These are phyloP conservation scores for Chaetophractus vellerosus DNA, from an alignment of 2,797 vertebrate species.

Conservation along the genomic window DNA sequence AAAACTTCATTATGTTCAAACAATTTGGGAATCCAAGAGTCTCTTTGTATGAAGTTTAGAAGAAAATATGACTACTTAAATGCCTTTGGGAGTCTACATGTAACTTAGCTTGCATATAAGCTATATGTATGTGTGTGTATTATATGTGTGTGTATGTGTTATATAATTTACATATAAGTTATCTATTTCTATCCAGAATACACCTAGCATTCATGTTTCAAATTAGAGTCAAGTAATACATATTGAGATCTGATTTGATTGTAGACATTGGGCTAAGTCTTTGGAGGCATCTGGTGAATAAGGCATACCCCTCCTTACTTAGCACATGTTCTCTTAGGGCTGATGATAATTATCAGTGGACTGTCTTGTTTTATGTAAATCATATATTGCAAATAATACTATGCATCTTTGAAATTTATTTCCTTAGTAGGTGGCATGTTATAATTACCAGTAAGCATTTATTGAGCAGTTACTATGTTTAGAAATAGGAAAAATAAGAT, in stretches of 20 bases:
- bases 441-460: background rate
- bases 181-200: background rate
- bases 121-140: background rate
- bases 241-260: background rate
- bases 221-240: background rate
- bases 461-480: background rate
- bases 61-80: background rate
- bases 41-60: background rate
- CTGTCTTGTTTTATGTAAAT: background rate
- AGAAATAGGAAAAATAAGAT: background rate
- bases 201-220: background rate
- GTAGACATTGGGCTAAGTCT: background rate
- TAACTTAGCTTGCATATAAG: too few relatives aligned
- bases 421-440: background rate
- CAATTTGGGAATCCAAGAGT: background rate
- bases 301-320: accelerated
- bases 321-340: background rate
- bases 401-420: background rate
- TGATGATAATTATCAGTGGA: background rate
- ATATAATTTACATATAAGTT: background rate
- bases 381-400: background rate
- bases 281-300: background rate
- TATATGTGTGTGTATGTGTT: background rate
- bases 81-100: background rate
- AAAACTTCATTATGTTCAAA: constrained; percentile 14